Evolutionary conservation across 1,140 invertebrate species (phyloP).

Genomic region (Batillaria attramentaria): DNA sequence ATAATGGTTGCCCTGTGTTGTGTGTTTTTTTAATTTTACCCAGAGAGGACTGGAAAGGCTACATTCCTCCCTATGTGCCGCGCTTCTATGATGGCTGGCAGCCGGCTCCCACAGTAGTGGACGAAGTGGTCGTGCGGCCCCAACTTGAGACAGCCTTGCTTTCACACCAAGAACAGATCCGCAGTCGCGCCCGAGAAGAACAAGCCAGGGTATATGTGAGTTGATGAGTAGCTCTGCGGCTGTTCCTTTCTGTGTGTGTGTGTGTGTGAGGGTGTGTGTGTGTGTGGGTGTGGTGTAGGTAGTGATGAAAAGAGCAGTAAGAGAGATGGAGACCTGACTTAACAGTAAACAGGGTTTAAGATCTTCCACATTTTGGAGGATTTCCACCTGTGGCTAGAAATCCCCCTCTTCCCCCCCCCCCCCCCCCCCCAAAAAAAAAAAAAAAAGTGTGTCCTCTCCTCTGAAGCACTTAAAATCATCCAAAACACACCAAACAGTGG

Average conservation of each 20-base stretch:
- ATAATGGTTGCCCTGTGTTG: background rate
- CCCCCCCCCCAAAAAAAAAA: no score
- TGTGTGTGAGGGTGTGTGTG: no score
- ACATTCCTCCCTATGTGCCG: constrained; percentile 89
- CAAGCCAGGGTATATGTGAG: constrained; percentile 14
- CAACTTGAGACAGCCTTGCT: constrained; percentile 20
- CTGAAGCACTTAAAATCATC: no score
- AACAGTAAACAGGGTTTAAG: no score
- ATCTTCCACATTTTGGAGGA: no score
- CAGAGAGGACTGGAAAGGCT: constrained; percentile 92
- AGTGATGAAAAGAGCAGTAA: no score
- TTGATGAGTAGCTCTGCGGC: background rate
- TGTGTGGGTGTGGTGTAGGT: background rate
- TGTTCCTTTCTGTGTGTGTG: background rate
- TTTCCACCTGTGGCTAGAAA: no score
- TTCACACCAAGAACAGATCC: constrained; percentile 25
- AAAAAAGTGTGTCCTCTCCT: no score
- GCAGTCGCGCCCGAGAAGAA: constrained; percentile 18
- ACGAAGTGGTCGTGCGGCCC: constrained; percentile 40
- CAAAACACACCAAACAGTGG: no score
- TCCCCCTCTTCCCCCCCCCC: no score
- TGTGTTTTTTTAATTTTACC: background rate
- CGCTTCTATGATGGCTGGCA: constrained; percentile 97
- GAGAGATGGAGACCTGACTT: no score
- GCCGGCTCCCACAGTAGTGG: constrained; percentile 78